phyloP scores from a whole-genome alignment of 2,113 vertebrate species.

The Platanista minor region DNA sequence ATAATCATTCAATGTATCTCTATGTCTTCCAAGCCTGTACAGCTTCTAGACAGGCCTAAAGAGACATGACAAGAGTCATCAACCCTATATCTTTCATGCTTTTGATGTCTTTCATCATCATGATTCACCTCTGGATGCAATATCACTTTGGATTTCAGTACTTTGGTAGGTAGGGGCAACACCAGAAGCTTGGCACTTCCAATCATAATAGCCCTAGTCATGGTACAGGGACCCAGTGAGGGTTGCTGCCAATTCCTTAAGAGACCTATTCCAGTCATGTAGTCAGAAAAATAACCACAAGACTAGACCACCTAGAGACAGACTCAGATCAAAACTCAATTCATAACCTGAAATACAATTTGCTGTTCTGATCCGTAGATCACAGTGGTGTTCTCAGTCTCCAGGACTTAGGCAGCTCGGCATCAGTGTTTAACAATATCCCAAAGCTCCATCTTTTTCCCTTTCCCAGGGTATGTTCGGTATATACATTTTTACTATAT shows the following conservation, averaged over 20 bases:
- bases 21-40: not conserved
- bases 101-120: not conserved
- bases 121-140: not conserved
- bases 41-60: not conserved
- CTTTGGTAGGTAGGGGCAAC: not conserved
- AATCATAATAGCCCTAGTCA: not conserved
- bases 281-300: slow-evolving; percentile 17
- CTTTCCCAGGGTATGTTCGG: not conserved
- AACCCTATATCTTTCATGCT: not conserved
- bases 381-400: not conserved
- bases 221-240: not conserved
- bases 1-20: not conserved
- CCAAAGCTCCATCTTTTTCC: not conserved
- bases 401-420: not conserved
- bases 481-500: not conserved
- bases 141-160: not conserved
- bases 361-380: not conserved
- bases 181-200: not conserved
- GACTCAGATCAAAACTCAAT: slow-evolving; percentile 3
- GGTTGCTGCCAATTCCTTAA: not conserved
- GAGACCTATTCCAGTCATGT: not conserved
- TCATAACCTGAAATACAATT: slow-evolving; percentile 3
- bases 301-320: not conserved
- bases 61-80: not conserved
- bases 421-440: not conserved